Evolutionary conservation across 1,140 invertebrate species (phyloP).

Genomic region (Antheraea pernyi): DNA sequence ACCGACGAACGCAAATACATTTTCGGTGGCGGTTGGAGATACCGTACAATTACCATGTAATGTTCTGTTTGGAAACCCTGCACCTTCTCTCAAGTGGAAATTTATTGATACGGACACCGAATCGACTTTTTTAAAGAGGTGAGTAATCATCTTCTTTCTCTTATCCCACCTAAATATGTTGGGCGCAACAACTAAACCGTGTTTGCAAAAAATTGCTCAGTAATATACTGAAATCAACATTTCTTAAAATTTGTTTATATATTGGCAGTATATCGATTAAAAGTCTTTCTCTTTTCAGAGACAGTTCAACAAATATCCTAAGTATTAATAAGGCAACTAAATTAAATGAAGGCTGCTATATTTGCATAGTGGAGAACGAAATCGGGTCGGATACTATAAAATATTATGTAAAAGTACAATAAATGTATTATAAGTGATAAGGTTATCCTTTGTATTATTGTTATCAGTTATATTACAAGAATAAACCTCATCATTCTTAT

Average conservation of each 20-base stretch:
- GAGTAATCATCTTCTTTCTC: neutral
- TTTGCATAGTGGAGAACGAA: constrained; percentile 22
- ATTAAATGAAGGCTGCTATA: constrained; percentile 24
- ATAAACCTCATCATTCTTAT: too few species aligned
- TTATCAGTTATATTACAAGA: neutral
- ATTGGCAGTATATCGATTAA: neutral
- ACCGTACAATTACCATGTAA: constrained; percentile 36
- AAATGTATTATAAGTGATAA: constrained; percentile 1
- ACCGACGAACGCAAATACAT: constrained; percentile 21
- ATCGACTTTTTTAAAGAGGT: neutral
- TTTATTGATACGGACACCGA: constrained; percentile 31
- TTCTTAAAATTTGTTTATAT: neutral
- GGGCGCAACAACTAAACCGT: too few species aligned
- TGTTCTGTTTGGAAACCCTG: constrained; percentile 38
- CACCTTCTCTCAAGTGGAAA: constrained; percentile 44
- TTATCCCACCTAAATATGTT: too few species aligned
- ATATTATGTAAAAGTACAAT: constrained; percentile 23
- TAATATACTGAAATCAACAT: too few species aligned
- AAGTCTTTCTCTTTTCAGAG: constrained; percentile 37
- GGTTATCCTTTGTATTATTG: neutral
- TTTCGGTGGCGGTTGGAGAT: constrained; percentile 24
- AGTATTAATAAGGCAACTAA: constrained; percentile 33
- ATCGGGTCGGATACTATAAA: constrained; percentile 22
- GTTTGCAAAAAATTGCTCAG: too few species aligned
- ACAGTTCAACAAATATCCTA: constrained; percentile 28